Percentiles rank a stretch among this genome's conserved stretches.
Conservation (phyloP, 2,797 vertebrate genomes). For the Anolis apletophallus region DNA sequence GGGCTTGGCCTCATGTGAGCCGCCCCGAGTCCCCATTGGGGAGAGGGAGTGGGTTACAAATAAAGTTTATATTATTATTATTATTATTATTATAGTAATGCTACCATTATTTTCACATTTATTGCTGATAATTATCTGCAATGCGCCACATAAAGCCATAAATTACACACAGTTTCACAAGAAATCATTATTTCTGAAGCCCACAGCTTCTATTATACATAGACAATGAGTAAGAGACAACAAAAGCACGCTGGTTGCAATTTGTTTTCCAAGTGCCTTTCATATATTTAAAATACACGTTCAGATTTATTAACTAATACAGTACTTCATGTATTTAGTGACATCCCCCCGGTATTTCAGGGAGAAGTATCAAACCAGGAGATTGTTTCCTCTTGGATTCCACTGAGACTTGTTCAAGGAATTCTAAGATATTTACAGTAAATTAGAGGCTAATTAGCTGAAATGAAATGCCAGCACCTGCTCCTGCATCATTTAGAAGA, state of each 20-base stretch:
- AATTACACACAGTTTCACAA: constrained; percentile 43
- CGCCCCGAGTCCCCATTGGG: too few species aligned
- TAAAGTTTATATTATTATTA: too few species aligned
- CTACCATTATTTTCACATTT: constrained; percentile 29
- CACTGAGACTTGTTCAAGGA: constrained; percentile 64
- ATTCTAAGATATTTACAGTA: constrained; percentile 77
- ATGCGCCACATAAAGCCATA: constrained; percentile 16
- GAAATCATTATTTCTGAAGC: constrained; percentile 45
- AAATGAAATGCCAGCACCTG: constrained; percentile 76
- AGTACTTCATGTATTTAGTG: constrained; percentile 51
- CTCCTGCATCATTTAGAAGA: constrained; percentile 73
- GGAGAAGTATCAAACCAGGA: constrained; percentile 73
- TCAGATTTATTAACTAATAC: constrained; percentile 52
- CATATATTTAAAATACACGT: constrained; percentile 42
- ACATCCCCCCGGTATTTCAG: constrained; percentile 68
- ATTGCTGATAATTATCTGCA: constrained; percentile 23
- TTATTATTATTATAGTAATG: too few species aligned
- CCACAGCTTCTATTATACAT: constrained; percentile 41
- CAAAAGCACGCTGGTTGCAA: constrained; percentile 23
- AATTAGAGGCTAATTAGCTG: constrained; percentile 78
- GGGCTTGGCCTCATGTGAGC: too few species aligned
- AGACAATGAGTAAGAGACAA: constrained; percentile 31
- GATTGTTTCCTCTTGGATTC: constrained; percentile 73
- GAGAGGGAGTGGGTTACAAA: too few species aligned
- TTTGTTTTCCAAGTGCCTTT: constrained; percentile 34